Base-by-base conservation (phyloP, 2,113 vertebrate species). In the Eulemur rufifrons region DNA sequence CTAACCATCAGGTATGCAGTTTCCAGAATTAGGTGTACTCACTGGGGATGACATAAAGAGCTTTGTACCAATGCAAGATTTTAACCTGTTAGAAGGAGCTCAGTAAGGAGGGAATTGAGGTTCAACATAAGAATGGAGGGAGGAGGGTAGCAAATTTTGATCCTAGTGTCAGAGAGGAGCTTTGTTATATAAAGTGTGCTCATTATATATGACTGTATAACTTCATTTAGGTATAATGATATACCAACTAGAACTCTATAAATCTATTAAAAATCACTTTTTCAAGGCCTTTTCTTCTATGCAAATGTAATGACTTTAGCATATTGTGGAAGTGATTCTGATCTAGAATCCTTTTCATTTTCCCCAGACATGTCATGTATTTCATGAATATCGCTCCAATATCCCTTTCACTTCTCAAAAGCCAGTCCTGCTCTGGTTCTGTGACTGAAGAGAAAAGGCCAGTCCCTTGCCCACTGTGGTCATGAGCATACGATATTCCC, bases 1-100 rank as follows among this genome's bases (percentile, higher is more conserved):
- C 99, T 96, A 99, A 99, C 98, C 99, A 99, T 88, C 99, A 99
- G 99, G 99, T 99, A 99, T 98, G 99, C 99, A 98, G 98, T 99
- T 99, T 97, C 98, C 98, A 98, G 99, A 99, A 98, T 98, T 98
- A 86, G 98, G 96, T 93, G 96, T 97, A 54, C 96, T 63, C 39
- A 97, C 97, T 98, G 98, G 98, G 97, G 98, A 98, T 98, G 99
- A 99, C 98, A 97, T 99, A 98, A 98, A 96, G 98, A 99, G 96
- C 98, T 99, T 98, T 99, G 98, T 81, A 98, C 98, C 2, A 98
- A 97, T 81, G 97, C 98, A 93, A 99, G 98, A 99, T 97, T 83
- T 97, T 54, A 97, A 98, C 92, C 37, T 94, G 15, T 86, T 84
- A 66, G 42, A 94, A 95, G 59, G 61, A 64, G 2, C n/a, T 63